Base-by-base conservation (phyloP, 2,888 invertebrate genomes). In the Exephanes ischioxanthus region DNA sequence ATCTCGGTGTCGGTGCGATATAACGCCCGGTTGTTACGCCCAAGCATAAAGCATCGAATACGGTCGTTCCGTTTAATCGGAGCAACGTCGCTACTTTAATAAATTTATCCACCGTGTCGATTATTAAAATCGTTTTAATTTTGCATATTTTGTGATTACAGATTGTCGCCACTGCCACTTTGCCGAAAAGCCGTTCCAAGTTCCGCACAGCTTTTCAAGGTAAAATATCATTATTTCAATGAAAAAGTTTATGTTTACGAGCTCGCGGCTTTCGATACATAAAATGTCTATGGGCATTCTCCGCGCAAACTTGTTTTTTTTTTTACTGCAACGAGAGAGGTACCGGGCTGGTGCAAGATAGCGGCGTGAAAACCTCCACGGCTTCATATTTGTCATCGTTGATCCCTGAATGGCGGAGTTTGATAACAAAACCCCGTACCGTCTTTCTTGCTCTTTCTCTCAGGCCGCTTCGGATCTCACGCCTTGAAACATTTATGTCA, bases 361-460 rank as follows among this genome's bases (percentile, higher is more conserved):
- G 14, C 48, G 72, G 19, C 58, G 55, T 77, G 71, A 82, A 71
- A 82, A 81, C 33, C 7, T 41, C 75, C 72, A 77, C 66, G 37
- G 41, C 61, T 81, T 63, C 58, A 68, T 80, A 81, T 84, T 85
- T 75, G 78, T 85, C 75, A 81, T 75, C 48, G 75, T 78, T 81
- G 81, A 78, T 75, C 72, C 80, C 48, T 83, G 88, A 88, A 90
- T 87, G 83, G 79, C 58, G 66, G 72, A 61, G 79, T 77, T 88
- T 88, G 89, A 91, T 91, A 91, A 92, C 91, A 91, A 92, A 90
- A 90, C 88, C 87, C 41, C 45, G 48, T 16, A 30, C 19, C 66
- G 45, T 67, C 48, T 72, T 26, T 58, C 66, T 51, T 55, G 9
- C 45, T n/a, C 14, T 26, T 61, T 51, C 30, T 63, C 68, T 51